Conservation (phyloP, 2,797 vertebrate genomes). For the Echiichthys vipera region DNA sequence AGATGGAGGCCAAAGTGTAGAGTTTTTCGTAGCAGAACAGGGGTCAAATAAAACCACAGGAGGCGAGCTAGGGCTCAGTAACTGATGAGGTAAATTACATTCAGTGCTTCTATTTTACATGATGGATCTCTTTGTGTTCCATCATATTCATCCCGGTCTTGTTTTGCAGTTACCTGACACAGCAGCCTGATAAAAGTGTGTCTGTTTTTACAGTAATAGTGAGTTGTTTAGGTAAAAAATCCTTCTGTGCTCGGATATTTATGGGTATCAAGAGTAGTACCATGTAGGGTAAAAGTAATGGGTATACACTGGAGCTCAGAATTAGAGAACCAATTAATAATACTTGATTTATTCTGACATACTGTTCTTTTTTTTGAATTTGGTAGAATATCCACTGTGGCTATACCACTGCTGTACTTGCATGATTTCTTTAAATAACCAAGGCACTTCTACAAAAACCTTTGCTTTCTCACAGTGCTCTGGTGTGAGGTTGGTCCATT, state of each 20-base stretch:
- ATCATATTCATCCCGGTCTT: not conserved
- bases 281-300: not conserved
- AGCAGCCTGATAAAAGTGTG: not conserved
- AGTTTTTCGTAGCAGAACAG: constrained; percentile 17
- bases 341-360: no score
- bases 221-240: not conserved
- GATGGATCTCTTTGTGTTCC: constrained; percentile 12
- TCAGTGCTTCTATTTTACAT: constrained; percentile 11
- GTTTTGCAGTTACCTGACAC: not conserved
- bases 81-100: constrained; percentile 11
- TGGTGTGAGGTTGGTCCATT: no score
- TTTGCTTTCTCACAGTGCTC: no score
- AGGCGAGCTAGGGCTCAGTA: not conserved
- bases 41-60: constrained; percentile 17
- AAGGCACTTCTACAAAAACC: no score
- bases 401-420: no score
- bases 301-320: not conserved
- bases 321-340: no score
- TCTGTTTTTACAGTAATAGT: not conserved
- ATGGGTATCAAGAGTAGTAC: not conserved
- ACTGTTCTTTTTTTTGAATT: no score
- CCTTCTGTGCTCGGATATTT: not conserved
- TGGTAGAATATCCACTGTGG: no score
- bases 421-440: no score
- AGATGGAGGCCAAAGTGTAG: constrained; percentile 39